Evolutionary conservation across 1,140 invertebrate species (phyloP).

Genomic region (Bombus affinis): DNA sequence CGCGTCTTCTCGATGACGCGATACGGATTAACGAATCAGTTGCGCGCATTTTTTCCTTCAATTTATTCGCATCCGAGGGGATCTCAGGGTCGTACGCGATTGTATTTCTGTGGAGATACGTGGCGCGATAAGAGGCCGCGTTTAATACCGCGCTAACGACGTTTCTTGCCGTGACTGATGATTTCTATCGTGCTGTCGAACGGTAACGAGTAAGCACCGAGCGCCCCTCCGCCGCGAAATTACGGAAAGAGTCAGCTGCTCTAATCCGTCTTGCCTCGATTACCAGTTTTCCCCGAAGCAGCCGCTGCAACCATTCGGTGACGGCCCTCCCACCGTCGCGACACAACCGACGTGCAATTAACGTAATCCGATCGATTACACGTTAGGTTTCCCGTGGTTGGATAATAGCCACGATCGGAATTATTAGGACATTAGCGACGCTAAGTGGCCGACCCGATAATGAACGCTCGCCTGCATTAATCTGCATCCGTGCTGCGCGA

Average conservation of each 20-base stretch:
- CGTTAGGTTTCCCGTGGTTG: not conserved
- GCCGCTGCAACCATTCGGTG: too few species aligned
- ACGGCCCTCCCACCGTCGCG: not conserved
- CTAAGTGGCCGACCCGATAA: slow-evolving; percentile 22
- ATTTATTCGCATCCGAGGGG: slow-evolving; percentile 41
- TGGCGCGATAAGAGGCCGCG: slow-evolving; percentile 63
- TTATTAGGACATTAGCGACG: slow-evolving; percentile 27
- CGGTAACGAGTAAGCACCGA: not conserved
- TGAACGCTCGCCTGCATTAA: not conserved
- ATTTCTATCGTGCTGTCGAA: slow-evolving; percentile 58
- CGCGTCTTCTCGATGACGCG: not conserved
- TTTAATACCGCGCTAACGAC: slow-evolving; percentile 72
- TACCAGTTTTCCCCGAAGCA: not conserved
- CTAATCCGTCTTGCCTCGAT: not conserved
- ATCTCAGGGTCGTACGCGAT: slow-evolving; percentile 47
- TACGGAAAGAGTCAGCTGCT: slow-evolving; percentile 27
- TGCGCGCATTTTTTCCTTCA: slow-evolving; percentile 7
- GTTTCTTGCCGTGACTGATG: slow-evolving; percentile 70
- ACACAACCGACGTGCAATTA: slow-evolving; percentile 28
- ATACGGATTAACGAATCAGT: not conserved
- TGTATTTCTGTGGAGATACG: slow-evolving; percentile 63
- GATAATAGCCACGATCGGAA: slow-evolving; percentile 8
- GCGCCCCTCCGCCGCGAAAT: not conserved
- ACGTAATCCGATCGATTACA: slow-evolving; percentile 39
- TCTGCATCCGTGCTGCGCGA: not conserved